Evolutionary conservation across 2,888 invertebrate species (phyloP).

Genomic region (Eretmocerus hayati): DNA sequence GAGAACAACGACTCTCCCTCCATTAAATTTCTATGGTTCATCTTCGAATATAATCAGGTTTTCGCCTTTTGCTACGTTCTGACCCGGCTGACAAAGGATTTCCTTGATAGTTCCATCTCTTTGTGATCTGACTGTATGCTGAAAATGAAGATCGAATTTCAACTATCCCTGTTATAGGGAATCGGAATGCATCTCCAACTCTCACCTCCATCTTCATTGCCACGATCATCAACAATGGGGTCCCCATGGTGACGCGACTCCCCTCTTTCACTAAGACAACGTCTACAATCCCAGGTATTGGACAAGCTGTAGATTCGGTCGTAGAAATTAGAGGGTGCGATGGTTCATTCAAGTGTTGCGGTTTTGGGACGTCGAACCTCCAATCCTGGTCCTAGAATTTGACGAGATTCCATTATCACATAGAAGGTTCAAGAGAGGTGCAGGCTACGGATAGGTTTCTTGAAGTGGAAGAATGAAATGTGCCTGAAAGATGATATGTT

Average conservation of each 20-base stretch:
- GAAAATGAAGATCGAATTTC: conserved; percentile 28
- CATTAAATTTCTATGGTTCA: no score
- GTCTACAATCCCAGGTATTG: conserved; percentile 95
- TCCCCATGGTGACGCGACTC: conserved; percentile 76
- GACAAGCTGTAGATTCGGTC: conserved; percentile 64
- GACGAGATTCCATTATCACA: no score
- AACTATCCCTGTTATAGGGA: not conserved
- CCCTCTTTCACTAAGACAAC: conserved; percentile 79
- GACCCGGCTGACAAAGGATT: conserved; percentile 67
- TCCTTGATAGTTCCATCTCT: conserved; percentile 69
- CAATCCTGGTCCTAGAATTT: conserved; percentile 63
- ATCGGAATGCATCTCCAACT: not conserved
- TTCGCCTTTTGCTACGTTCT: conserved; percentile 72
- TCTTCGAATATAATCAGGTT: conserved; percentile 39
- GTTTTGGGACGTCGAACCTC: conserved; percentile 56
- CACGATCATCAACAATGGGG: conserved; percentile 86
- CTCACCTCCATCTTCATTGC: conserved; percentile 99
- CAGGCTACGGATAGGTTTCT: no score
- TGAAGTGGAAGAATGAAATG: no score
- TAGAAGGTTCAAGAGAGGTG: no score
- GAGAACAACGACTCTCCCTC: no score
- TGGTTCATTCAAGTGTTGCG: conserved; percentile 52
- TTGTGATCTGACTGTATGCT: conserved; percentile 82
- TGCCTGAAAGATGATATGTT: no score
- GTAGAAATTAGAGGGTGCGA: conserved; percentile 38